A percentile compares a stretch with the other conserved stretches of the same genome.
These are phyloP conservation scores for Trilocha varians DNA, from an alignment of 2,888 invertebrate genomes.

Conservation along the genomic window DNA sequence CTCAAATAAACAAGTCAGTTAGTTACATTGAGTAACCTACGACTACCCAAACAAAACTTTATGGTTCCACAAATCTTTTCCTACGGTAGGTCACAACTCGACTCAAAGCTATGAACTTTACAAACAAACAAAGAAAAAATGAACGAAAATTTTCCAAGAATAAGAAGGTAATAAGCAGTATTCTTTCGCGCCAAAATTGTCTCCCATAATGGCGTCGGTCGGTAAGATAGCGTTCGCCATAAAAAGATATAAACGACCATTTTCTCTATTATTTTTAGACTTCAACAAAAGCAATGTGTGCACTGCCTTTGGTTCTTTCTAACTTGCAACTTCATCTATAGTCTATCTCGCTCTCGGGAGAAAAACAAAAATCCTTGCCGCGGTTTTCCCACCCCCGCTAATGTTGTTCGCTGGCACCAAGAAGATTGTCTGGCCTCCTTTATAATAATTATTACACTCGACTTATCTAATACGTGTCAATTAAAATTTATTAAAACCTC, in stretches of 20 bases:
- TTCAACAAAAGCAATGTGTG: constrained; percentile 71
- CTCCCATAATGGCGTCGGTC: constrained; percentile 67
- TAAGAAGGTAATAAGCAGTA: constrained; percentile 71
- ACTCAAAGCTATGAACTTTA: background rate
- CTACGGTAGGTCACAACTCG: background rate
- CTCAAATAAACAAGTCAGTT: too few relatives aligned
- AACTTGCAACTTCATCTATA: constrained; percentile 21
- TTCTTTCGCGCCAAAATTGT: constrained; percentile 74
- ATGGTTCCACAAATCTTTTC: too few relatives aligned
- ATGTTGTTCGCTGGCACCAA: constrained; percentile 41
- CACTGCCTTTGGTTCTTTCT: constrained; percentile 63
- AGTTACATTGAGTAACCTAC: too few relatives aligned
- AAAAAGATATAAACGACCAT: constrained; percentile 73
- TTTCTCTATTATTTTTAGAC: constrained; percentile 73
- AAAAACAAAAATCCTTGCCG: constrained; percentile 67
- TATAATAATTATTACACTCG: constrained; percentile 58
- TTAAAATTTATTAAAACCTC: constrained; percentile 65
- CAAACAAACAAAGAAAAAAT: constrained; percentile 15
- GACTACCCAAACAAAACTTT: constrained; percentile 11
- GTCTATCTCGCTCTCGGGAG: constrained; percentile 45
- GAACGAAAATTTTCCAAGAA: constrained; percentile 42
- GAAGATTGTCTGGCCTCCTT: constrained; percentile 50
- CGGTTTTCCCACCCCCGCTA: constrained; percentile 53
- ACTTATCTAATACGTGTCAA: constrained; percentile 68
- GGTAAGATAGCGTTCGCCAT: constrained; percentile 68